Evolutionary conservation across 2,888 invertebrate genomes (phyloP).

Genomic region (Lamellibrachia columna): DNA sequence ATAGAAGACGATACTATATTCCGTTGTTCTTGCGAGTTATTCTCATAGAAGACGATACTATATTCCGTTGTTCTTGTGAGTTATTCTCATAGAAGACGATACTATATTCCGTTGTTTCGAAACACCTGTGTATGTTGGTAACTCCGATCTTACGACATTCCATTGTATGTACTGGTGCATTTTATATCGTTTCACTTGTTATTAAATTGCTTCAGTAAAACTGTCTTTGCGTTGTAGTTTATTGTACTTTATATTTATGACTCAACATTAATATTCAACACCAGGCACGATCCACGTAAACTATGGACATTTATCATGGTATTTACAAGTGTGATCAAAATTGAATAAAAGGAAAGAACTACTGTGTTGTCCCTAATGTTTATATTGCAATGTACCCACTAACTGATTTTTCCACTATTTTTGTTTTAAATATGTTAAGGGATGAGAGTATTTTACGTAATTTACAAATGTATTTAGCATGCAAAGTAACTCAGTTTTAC

Average conservation of each 20-base stretch:
- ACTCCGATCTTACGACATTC: background rate
- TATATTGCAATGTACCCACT: background rate
- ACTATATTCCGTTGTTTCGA: background rate
- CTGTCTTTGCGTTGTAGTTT: background rate
- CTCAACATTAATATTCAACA: background rate
- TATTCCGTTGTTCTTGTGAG: background rate
- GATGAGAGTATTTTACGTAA: no score
- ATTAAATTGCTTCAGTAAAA: conserved; percentile 12
- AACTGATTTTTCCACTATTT: no score
- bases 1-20: no score
- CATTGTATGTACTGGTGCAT: background rate
- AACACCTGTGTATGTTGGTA: background rate
- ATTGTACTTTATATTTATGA: background rate
- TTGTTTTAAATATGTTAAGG: no score
- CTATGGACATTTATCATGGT: background rate
- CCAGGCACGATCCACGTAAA: background rate
- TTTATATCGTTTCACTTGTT: background rate
- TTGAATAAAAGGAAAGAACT: background rate
- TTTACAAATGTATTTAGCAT: no score
- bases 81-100: background rate
- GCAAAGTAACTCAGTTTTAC: no score
- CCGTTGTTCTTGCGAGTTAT: background rate
- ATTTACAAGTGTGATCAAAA: background rate
- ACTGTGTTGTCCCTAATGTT: background rate
- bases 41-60: no score